Evolutionary conservation across 2,888 invertebrate genomes (phyloP).

Genomic region (Gisinianus flammeolus): DNA sequence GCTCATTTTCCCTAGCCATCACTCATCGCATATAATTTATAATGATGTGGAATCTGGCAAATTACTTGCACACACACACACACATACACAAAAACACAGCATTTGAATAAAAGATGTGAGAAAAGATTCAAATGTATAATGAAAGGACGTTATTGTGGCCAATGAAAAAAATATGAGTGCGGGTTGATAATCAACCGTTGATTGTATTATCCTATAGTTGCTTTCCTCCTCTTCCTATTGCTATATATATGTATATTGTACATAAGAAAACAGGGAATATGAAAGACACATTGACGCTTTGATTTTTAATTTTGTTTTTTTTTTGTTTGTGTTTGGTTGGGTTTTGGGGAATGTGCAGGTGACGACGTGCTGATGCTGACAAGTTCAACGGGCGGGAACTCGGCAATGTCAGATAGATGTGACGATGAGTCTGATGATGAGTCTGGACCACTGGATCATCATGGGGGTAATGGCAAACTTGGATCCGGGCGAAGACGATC

Average conservation of each 20-base stretch:
- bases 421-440: slow-evolving; percentile 38
- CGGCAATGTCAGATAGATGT: neutral
- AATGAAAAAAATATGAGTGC: too few relatives aligned
- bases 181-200: too few relatives aligned
- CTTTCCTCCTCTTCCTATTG: too few relatives aligned
- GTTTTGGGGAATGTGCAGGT: neutral
- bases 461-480: slow-evolving; percentile 32
- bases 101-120: too few relatives aligned
- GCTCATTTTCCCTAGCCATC: neutral
- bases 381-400: slow-evolving; percentile 6
- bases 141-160: too few relatives aligned
- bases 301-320: neutral
- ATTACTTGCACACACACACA: neutral
- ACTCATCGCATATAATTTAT: neutral
- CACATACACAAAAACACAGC: too few relatives aligned
- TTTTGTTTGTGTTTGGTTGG: neutral
- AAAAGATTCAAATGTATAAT: too few relatives aligned
- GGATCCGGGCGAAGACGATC: slow-evolving; percentile 83
- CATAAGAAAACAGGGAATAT: too few relatives aligned
- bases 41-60: neutral
- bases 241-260: too few relatives aligned
- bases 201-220: too few relatives aligned
- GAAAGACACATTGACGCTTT: neutral
- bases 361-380: slow-evolving; percentile 11
- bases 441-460: slow-evolving; percentile 32